These are phyloP conservation scores for Sinocyclocheilus grahami DNA, from an alignment of 2,113 vertebrate species.

Conservation along the genomic window DNA sequence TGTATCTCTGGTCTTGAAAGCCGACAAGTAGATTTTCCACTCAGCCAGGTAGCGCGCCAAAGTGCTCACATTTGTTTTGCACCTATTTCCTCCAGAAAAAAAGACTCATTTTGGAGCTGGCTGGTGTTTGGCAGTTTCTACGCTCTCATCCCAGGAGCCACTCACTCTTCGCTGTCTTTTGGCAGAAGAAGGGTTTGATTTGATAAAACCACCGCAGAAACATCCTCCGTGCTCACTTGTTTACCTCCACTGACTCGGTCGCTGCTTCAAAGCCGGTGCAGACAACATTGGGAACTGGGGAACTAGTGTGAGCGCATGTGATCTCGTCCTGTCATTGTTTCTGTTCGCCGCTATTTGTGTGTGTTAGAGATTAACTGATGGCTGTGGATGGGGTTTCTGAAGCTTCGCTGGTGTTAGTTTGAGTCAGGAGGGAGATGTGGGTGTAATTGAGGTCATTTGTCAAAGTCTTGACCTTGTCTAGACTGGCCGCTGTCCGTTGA, in stretches of 20 bases:
- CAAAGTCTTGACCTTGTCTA: conserved; percentile 60
- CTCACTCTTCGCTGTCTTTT: conserved; percentile 22
- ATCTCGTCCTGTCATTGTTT: conserved; percentile 29
- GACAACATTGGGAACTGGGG: conserved; percentile 33
- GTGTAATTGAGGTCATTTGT: conserved; percentile 62
- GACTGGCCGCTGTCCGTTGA: conserved; percentile 52
- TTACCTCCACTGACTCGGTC: conserved; percentile 29
- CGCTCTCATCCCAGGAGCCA: conserved; percentile 44
- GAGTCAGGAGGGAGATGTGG: conserved; percentile 55
- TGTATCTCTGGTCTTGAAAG: too few relatives aligned
- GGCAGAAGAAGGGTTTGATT: conserved; percentile 46
- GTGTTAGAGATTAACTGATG: conserved; percentile 44
- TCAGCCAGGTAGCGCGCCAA: background rate
- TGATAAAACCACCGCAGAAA: conserved; percentile 37
- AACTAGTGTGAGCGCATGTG: conserved; percentile 21
- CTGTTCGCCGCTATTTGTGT: conserved; percentile 6
- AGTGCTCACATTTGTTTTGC: background rate
- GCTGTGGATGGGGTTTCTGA: conserved; percentile 31
- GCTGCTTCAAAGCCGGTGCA: conserved; percentile 40
- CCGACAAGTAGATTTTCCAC: too few relatives aligned
- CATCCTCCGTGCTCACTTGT: conserved; percentile 1
- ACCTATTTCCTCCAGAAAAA: conserved; percentile 24
- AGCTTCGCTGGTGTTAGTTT: conserved; percentile 44
- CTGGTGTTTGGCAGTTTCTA: conserved; percentile 10
- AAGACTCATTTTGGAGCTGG: conserved; percentile 42